A percentile compares a stretch with the other conserved stretches of the same genome.
These are phyloP conservation scores for Acrocephalus kingi DNA, from an alignment of 2,113 vertebrate genomes.

Conservation along the genomic window DNA sequence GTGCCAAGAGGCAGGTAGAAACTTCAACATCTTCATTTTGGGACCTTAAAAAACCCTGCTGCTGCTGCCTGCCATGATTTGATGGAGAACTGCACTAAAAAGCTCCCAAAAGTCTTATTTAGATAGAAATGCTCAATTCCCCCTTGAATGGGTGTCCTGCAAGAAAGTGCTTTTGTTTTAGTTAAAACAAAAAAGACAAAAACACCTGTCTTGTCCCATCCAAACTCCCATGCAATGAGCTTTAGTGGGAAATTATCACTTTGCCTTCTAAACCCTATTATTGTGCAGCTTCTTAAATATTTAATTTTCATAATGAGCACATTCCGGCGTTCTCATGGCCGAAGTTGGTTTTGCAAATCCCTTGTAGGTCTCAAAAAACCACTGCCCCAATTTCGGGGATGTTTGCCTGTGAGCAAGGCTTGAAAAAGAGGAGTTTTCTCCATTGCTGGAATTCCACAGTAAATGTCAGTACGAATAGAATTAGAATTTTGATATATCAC, in stretches of 20 bases:
- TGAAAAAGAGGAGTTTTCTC: not conserved
- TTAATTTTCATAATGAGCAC: not conserved
- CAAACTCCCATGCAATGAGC: not conserved
- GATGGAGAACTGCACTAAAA: not conserved
- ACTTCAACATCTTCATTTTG: not conserved
- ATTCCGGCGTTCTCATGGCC: accelerated
- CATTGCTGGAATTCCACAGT: not conserved
- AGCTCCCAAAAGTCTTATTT: not conserved
- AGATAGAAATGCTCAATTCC: not conserved
- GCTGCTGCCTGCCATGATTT: not conserved
- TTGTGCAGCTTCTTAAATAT: not conserved
- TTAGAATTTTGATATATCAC: not conserved
- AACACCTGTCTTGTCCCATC: accelerated
- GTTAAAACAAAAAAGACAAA: not conserved
- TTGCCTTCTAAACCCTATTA: not conserved
- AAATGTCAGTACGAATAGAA: conserved; percentile 38
- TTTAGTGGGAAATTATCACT: not conserved
- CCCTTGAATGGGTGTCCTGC: not conserved
- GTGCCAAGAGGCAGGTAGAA: not conserved
- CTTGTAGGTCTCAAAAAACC: not conserved
- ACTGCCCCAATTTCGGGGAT: not conserved
- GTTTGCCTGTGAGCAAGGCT: not conserved
- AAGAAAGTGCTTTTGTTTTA: not conserved
- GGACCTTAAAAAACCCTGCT: not conserved
- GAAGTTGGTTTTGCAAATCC: not conserved